Percentiles rank a stretch among this genome's conserved stretches.
These are phyloP conservation scores for Epinephelus lanceolatus DNA, from an alignment of 2,113 vertebrate species.

Conservation along the genomic window DNA sequence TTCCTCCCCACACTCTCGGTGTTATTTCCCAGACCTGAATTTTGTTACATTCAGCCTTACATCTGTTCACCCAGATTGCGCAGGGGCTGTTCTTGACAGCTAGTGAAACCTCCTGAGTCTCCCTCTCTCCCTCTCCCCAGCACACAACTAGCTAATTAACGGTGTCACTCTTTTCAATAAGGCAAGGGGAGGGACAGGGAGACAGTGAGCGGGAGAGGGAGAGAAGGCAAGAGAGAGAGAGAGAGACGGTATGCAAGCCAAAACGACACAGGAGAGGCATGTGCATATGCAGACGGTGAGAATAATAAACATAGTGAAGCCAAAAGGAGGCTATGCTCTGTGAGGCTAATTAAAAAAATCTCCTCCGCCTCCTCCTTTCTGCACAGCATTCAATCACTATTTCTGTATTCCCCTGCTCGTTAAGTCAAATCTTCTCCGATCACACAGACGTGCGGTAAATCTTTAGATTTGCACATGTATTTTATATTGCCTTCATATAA, in stretches of 20 bases:
- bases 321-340: slow-evolving; percentile 82
- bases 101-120: slow-evolving; percentile 84
- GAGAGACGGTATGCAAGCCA: slow-evolving; percentile 61
- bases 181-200: slow-evolving; percentile 73
- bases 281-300: slow-evolving; percentile 77
- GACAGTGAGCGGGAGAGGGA: slow-evolving; percentile 23
- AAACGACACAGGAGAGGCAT: slow-evolving; percentile 80
- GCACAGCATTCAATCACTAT: slow-evolving; percentile 69
- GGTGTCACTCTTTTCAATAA: slow-evolving; percentile 86
- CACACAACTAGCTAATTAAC: slow-evolving; percentile 86
- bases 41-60: slow-evolving; percentile 88
- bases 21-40: slow-evolving; percentile 87
- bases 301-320: slow-evolving; percentile 82
- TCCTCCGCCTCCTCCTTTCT: slow-evolving; percentile 57
- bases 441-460: slow-evolving; percentile 42
- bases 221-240: slow-evolving; percentile 31
- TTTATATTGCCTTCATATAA: slow-evolving; percentile 39
- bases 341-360: slow-evolving; percentile 84
- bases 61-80: slow-evolving; percentile 88
- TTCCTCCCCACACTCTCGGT: slow-evolving; percentile 54
- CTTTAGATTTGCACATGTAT: slow-evolving; percentile 49
- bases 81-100: slow-evolving; percentile 86
- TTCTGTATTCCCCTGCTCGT: slow-evolving; percentile 69
- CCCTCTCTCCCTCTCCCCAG: slow-evolving; percentile 72
- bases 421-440: slow-evolving; percentile 60